Evolutionary conservation across 2,888 invertebrate species (phyloP).

Genomic region (Noctua janthe): DNA sequence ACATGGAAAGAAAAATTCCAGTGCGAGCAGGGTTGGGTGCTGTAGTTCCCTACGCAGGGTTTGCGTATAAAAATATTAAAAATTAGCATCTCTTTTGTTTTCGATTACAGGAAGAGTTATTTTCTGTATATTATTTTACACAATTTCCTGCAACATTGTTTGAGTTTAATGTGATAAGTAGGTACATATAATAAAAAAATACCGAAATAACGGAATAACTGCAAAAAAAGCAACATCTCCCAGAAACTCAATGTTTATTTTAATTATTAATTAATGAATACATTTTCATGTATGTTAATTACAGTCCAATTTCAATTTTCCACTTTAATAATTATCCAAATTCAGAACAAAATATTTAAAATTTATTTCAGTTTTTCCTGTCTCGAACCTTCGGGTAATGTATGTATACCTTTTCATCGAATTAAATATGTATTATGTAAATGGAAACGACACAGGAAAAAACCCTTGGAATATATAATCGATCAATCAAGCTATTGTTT

Average conservation of each 20-base stretch:
- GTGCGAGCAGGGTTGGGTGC: too few species aligned
- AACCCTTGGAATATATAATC: conserved; percentile 52
- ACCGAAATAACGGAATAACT: background rate
- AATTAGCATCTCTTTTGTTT: background rate
- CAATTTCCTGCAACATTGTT: background rate
- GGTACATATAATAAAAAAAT: background rate
- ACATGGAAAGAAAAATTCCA: too few species aligned
- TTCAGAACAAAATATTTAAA: conserved; percentile 29
- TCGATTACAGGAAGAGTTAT: background rate
- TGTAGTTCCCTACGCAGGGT: too few species aligned
- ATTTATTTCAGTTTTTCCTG: conserved; percentile 26
- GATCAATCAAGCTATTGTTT: conserved; percentile 59
- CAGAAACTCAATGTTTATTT: background rate
- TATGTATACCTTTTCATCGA: conserved; percentile 47
- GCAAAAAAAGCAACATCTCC: background rate
- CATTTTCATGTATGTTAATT: conserved; percentile 8
- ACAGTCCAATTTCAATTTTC: conserved; percentile 13
- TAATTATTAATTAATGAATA: background rate
- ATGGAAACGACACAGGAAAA: conserved; percentile 52
- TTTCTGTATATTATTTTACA: background rate
- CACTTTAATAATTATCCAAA: conserved; percentile 10
- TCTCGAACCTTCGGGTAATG: conserved; percentile 38
- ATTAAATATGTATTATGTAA: conserved; percentile 63
- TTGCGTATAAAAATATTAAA: too few species aligned
- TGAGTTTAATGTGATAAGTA: too few species aligned